phyloP scores from a whole-genome alignment of 2,888 invertebrate species.

The Cantharis rustica region DNA sequence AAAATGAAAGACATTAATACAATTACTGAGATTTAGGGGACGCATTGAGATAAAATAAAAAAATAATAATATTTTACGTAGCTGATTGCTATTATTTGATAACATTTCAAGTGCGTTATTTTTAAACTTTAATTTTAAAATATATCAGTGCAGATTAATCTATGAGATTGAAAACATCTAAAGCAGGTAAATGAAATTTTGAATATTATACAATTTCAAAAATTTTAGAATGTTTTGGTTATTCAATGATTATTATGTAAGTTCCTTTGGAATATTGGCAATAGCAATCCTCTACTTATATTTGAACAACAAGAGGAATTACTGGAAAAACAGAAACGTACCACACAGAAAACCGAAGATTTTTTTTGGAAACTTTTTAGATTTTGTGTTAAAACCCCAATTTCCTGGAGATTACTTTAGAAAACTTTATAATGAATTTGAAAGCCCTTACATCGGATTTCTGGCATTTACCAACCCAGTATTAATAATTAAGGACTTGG shows the following conservation, averaged over 20 bases:
- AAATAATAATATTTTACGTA: no score
- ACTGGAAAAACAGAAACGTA: conserved; percentile 54
- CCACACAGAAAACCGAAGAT: conserved; percentile 50
- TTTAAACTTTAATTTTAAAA: not conserved
- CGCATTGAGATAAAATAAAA: no score
- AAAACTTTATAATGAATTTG: conserved; percentile 42
- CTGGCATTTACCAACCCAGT: conserved; percentile 58
- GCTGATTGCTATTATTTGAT: no score
- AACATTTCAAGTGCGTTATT: not conserved
- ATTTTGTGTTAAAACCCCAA: conserved; percentile 44
- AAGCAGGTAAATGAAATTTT: no score
- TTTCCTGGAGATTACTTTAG: conserved; percentile 48
- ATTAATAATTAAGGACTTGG: conserved; percentile 55
- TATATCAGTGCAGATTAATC: no score
- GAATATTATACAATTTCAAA: no score
- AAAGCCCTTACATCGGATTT: conserved; percentile 55
- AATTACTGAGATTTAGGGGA: no score
- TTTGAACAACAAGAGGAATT: conserved; percentile 34
- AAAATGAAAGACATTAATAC: no score
- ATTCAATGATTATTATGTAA: not conserved
- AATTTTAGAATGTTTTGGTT: not conserved
- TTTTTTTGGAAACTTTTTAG: conserved; percentile 54
- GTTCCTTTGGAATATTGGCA: not conserved
- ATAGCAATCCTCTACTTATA: not conserved
- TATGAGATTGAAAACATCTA: no score